A percentile compares a stretch with the other conserved stretches of the same genome.
phyloP scores from a whole-genome alignment of 2,888 invertebrate species.

The Leptopilina myrica region DNA sequence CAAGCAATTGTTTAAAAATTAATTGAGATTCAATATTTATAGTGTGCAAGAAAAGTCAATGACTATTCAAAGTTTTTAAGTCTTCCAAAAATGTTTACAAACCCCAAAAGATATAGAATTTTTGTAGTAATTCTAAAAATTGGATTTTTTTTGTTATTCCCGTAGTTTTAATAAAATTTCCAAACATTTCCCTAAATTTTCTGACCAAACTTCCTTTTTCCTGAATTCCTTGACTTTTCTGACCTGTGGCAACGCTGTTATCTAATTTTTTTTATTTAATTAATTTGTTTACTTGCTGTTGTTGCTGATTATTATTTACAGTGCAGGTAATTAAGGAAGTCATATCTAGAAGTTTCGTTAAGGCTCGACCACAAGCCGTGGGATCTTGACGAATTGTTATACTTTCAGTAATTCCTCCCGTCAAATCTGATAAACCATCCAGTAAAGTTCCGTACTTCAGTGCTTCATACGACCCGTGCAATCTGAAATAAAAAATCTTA shows the following conservation, averaged over 20 bases:
- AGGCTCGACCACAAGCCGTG: slow-evolving; percentile 82
- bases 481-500: slow-evolving; percentile 77
- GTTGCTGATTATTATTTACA: slow-evolving; percentile 79
- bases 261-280: not conserved
- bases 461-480: slow-evolving; percentile 96
- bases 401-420: slow-evolving; percentile 92
- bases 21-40: too few species aligned
- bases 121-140: too few species aligned
- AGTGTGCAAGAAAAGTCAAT: too few species aligned
- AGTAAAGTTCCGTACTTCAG: slow-evolving; percentile 93
- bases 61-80: too few species aligned
- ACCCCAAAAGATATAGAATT: too few species aligned
- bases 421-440: slow-evolving; percentile 92
- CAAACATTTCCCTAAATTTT: too few species aligned
- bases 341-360: slow-evolving; percentile 86
- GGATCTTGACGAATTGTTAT: slow-evolving; percentile 85
- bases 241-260: not conserved
- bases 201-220: too few species aligned
- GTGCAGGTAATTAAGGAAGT: slow-evolving; percentile 91
- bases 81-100: too few species aligned
- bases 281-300: slow-evolving; percentile 63
- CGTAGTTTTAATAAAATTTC: too few species aligned
- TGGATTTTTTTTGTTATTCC: too few species aligned
- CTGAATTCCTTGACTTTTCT: not conserved
- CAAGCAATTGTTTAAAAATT: too few species aligned